Base-by-base conservation (phyloP, 2,113 vertebrate species). In the Columba livia region DNA sequence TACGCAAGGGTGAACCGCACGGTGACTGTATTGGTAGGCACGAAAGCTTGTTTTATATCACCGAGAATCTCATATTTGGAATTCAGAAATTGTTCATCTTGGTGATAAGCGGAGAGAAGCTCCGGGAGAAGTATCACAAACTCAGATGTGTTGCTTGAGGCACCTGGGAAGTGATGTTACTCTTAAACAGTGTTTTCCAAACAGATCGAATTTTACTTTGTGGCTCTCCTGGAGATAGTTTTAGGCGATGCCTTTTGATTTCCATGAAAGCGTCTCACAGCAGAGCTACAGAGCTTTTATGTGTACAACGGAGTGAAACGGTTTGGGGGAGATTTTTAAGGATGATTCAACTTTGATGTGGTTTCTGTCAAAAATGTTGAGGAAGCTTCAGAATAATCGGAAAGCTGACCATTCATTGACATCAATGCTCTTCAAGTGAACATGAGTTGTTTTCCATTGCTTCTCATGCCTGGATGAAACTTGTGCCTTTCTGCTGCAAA, bases 11-110 rank as follows among this genome's bases (percentile, higher is more conserved):
- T 70, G 89, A 82, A 57, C 79, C 12, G 6, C 51, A 62, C 0
- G 0, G 47, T 80, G 82, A 61, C 29, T 80, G 17, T 56, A 23
- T 25, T 40, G 93, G 51, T 93, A 85, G 88, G 82, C 53, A 54
- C 0, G 3, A 71, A 89, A 94, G 85, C 79, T 94, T 72, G 11
- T 67, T 94, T 83, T 86, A 25, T 54, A 79, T 91, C 64, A 85
- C 38, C 0, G 6, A 89, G 72, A 71, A 60, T 71, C 88, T 91
- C 79, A 17, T 70, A 24, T 40, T 80, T 80, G 85, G 82, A 88
- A 88, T 93, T 91, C 72, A 93, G 75, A 96, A 96, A 74, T 81
- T 96, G 72, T 71, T 96, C 83, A 81, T 95, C 75, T 86, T 65
- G 38, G 28, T 78, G 66, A 80, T 36, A 77, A 85, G 88, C 1